These are phyloP conservation scores for Acanthisitta chloris DNA, from an alignment of 2,113 vertebrate genomes.

Conservation along the genomic window DNA sequence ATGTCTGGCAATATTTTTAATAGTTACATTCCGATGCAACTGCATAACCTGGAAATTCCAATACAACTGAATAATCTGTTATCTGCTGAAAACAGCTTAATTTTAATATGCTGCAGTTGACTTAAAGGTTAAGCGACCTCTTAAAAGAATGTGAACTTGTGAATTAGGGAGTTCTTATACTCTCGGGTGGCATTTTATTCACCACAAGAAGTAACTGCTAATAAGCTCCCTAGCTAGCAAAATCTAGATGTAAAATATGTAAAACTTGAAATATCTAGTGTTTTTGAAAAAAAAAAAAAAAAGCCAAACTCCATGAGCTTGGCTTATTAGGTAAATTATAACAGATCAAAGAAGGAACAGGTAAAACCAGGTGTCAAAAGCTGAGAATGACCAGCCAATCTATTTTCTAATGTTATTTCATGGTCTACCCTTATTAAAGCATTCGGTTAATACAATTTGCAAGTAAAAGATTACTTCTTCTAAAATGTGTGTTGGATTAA, in stretches of 20 bases:
- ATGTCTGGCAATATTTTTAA: not conserved
- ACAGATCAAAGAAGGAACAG: slow-evolving; percentile 36
- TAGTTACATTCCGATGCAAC: slow-evolving; percentile 19
- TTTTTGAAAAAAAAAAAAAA: slow-evolving; percentile 10
- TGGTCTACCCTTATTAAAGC: not conserved
- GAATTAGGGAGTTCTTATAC: slow-evolving; percentile 48
- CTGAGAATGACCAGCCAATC: slow-evolving; percentile 33
- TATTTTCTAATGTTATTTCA: slow-evolving; percentile 45
- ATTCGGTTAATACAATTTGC: slow-evolving; percentile 29
- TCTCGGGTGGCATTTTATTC: slow-evolving; percentile 66
- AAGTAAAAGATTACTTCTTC: slow-evolving; percentile 21
- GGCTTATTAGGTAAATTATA: slow-evolving; percentile 49
- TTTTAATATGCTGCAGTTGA: slow-evolving; percentile 63
- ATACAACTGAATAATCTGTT: slow-evolving; percentile 20
- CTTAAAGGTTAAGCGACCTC: slow-evolving; percentile 68
- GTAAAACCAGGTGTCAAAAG: slow-evolving; percentile 45
- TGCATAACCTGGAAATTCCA: slow-evolving; percentile 53
- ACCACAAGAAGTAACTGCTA: slow-evolving; percentile 62
- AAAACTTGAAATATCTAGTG: slow-evolving; percentile 46
- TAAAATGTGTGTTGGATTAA: slow-evolving; percentile 5
- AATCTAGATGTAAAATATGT: slow-evolving; percentile 56
- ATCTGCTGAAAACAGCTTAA: slow-evolving; percentile 55
- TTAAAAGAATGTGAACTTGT: slow-evolving; percentile 68
- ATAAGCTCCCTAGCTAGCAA: slow-evolving; percentile 62
- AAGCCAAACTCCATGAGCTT: not conserved